phyloP scores from a whole-genome alignment of 1,140 invertebrate species.

The Sweltsa coloradensis region DNA sequence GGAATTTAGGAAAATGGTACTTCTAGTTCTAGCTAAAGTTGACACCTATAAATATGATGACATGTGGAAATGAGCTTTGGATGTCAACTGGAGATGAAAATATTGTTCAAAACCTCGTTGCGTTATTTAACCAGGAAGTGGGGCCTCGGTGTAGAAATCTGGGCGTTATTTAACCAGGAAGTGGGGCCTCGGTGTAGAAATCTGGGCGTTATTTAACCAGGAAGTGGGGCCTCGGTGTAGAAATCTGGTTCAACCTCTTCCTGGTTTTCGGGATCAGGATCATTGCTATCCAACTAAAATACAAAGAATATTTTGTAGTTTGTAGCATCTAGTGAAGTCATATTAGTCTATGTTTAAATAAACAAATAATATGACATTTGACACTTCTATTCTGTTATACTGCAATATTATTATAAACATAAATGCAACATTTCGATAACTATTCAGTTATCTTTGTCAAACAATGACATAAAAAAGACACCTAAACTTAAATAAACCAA shows the following conservation, averaged over 20 bases:
- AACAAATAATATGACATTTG: no score
- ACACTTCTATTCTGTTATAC: no score
- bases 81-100: background rate
- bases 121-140: slow-evolving; percentile 51
- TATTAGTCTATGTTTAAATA: no score
- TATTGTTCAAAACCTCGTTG: background rate
- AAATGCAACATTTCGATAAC: no score
- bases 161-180: slow-evolving; percentile 54
- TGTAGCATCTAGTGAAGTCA: no score
- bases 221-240: slow-evolving; percentile 71
- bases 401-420: no score
- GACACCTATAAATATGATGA: no score
- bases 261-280: slow-evolving; percentile 47
- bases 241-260: slow-evolving; percentile 91
- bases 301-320: slow-evolving; percentile 3
- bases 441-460: no score
- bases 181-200: slow-evolving; percentile 73
- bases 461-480: no score
- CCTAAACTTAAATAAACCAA: no score
- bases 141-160: slow-evolving; percentile 81
- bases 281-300: slow-evolving; percentile 65
- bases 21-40: no score
- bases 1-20: no score
- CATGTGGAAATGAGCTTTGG: background rate
- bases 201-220: slow-evolving; percentile 57